Evolutionary conservation across 2,888 invertebrate genomes (phyloP).

Genomic region (Boloria selene): DNA sequence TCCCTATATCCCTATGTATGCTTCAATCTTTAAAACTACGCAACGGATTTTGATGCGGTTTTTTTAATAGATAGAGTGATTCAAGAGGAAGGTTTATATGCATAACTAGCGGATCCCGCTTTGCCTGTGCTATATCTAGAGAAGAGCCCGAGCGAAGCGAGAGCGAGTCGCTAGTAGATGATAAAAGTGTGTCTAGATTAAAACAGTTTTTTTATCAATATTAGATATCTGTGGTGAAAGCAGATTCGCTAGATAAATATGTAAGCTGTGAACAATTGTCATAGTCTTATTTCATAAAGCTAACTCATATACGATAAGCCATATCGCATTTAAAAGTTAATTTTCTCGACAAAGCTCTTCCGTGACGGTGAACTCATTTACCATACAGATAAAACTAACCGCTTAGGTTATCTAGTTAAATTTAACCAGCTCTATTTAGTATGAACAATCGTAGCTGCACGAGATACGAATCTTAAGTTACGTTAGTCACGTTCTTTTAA

Average conservation of each 20-base stretch:
- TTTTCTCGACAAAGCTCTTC: conserved; percentile 41
- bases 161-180: too few species aligned
- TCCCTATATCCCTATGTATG: too few species aligned
- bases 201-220: too few species aligned
- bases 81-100: too few species aligned
- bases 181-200: too few species aligned
- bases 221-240: too few species aligned
- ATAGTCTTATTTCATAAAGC: not conserved
- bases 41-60: too few species aligned
- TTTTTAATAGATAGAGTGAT: too few species aligned
- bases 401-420: conserved; percentile 51
- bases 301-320: conserved; percentile 22
- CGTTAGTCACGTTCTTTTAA: conserved; percentile 65
- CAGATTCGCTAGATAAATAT: not conserved
- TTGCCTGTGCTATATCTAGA: too few species aligned
- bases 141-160: too few species aligned
- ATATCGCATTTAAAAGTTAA: conserved; percentile 38
- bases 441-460: conserved; percentile 68
- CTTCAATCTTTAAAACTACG: too few species aligned
- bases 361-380: conserved; percentile 42
- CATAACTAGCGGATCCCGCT: too few species aligned
- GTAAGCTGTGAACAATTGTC: not conserved
- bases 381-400: conserved; percentile 53
- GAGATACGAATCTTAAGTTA: conserved; percentile 76
- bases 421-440: conserved; percentile 56